These are phyloP conservation scores for Umimayanthus kanabou DNA, from an alignment of 92 coral and sea anemone species.

Conservation along the genomic window DNA sequence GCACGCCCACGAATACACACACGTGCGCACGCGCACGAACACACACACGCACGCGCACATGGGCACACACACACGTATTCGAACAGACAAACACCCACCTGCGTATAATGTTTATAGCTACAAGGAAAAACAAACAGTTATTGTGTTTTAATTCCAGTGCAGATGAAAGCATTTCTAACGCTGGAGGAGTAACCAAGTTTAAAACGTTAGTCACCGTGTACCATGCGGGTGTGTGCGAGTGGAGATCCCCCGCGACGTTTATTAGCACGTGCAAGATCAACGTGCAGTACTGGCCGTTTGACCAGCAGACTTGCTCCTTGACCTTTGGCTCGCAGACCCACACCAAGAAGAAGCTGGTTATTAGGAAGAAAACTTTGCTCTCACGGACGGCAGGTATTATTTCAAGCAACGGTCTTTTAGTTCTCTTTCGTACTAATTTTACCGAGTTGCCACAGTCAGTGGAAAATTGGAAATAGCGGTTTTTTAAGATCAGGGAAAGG, in stretches of 20 bases:
- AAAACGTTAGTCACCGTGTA: constrained; percentile 49
- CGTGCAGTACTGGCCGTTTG: constrained; percentile 66
- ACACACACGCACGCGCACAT: no score
- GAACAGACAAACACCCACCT: no score
- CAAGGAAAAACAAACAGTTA: not conserved
- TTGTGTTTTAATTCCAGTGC: constrained; percentile 45
- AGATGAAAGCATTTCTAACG: constrained; percentile 45
- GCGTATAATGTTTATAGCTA: not conserved
- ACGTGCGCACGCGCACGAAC: no score
- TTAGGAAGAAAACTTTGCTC: constrained; percentile 15
- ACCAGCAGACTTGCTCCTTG: constrained; percentile 58
- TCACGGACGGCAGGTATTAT: not conserved
- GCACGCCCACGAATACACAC: no score
- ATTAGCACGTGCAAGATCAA: constrained; percentile 60
- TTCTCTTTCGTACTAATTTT: no score
- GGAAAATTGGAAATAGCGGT: no score
- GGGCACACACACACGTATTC: no score
- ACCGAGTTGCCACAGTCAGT: not conserved
- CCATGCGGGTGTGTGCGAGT: constrained; percentile 43
- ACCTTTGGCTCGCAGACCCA: constrained; percentile 60
- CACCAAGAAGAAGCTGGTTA: constrained; percentile 43
- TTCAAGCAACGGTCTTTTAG: not conserved
- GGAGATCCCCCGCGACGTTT: constrained; percentile 71
- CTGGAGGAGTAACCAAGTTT: constrained; percentile 63
- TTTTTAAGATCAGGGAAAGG: no score